A percentile compares a stretch with the other conserved stretches of the same genome.
Evolutionary conservation across 2,888 invertebrate genomes (phyloP).

Genomic region (Oligia latruncula): DNA sequence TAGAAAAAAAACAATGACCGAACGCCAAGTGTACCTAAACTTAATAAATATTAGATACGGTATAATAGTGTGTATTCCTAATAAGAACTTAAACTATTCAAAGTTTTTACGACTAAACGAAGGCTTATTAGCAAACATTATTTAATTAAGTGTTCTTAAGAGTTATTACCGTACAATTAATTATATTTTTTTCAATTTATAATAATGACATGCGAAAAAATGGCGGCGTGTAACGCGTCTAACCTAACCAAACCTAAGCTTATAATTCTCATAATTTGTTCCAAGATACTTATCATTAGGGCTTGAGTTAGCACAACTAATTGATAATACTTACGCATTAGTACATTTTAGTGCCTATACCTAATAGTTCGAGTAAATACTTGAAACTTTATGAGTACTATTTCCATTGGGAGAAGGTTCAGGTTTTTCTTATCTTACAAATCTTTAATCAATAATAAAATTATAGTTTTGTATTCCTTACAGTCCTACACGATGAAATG

Average conservation of each 20-base stretch:
- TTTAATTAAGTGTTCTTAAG: slow-evolving; percentile 66
- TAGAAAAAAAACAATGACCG: slow-evolving; percentile 5
- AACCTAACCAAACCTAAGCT: slow-evolving; percentile 10
- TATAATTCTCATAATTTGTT: slow-evolving; percentile 28
- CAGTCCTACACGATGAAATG: neutral
- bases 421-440: neutral
- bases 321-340: neutral
- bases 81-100: slow-evolving; percentile 60
- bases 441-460: neutral
- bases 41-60: slow-evolving; percentile 29
- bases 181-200: slow-evolving; percentile 30
- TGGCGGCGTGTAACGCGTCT: slow-evolving; percentile 18
- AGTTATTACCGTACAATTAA: slow-evolving; percentile 57
- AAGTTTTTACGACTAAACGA: slow-evolving; percentile 62
- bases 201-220: slow-evolving; percentile 44
- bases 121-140: slow-evolving; percentile 63
- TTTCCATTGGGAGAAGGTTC: neutral
- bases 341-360: neutral
- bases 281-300: slow-evolving; percentile 4
- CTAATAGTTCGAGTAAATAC: neutral
- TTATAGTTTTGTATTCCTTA: neutral
- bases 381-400: neutral
- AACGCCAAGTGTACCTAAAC: slow-evolving; percentile 20
- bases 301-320: neutral
- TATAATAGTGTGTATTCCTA: slow-evolving; percentile 30